Conservation (phyloP, 2,888 invertebrate species). For the Polydrusus tereticollis region DNA sequence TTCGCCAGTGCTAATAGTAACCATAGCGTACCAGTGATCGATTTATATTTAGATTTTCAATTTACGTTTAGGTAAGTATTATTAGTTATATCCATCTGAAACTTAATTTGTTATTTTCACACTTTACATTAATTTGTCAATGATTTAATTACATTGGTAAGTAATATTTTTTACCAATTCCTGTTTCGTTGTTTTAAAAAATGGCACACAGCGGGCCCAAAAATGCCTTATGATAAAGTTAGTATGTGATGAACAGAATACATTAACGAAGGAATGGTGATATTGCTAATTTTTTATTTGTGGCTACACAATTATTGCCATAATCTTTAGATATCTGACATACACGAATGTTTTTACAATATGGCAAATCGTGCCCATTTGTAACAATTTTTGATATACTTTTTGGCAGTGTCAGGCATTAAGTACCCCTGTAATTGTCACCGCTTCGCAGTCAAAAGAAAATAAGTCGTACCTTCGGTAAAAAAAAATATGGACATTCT, state of each 20-base stretch:
- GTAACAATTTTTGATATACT: conserved; percentile 18
- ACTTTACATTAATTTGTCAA: background rate
- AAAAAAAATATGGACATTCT: too few relatives aligned
- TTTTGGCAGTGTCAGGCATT: conserved; percentile 41
- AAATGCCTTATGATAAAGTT: background rate
- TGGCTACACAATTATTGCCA: background rate
- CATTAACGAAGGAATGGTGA: too few relatives aligned
- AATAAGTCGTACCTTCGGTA: background rate
- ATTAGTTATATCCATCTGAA: too few relatives aligned
- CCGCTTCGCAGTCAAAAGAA: background rate
- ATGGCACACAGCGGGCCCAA: background rate
- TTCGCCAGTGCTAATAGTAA: too few relatives aligned
- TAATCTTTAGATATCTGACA: background rate
- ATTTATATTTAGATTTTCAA: too few relatives aligned
- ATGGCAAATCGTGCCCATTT: conserved; percentile 23
- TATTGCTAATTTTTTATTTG: too few relatives aligned
- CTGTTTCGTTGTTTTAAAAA: conserved; percentile 6
- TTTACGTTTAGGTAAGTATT: too few relatives aligned
- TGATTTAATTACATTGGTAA: background rate
- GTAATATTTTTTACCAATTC: background rate
- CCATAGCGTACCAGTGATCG: too few relatives aligned
- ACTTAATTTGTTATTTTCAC: too few relatives aligned
- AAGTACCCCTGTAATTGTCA: conserved; percentile 23
- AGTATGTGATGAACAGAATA: too few relatives aligned
- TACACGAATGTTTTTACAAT: background rate